These are phyloP conservation scores for Dorcus parallelipipedus DNA, from an alignment of 2,888 invertebrate genomes.

Conservation along the genomic window DNA sequence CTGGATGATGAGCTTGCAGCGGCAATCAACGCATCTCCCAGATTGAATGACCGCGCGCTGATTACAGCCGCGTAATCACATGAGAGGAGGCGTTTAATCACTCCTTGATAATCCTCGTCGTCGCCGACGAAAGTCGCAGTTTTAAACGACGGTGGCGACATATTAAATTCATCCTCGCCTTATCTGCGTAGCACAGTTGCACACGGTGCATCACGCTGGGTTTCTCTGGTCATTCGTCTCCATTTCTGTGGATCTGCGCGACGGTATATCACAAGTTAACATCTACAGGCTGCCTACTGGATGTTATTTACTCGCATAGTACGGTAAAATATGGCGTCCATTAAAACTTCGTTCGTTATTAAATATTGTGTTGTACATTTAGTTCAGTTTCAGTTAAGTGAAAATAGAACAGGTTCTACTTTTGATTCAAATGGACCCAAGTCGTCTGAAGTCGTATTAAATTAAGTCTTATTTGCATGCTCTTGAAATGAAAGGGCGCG, in stretches of 20 bases:
- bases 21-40: conserved; percentile 9
- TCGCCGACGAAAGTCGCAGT: conserved; percentile 7
- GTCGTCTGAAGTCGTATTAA: too few species aligned
- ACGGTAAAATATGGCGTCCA: too few species aligned
- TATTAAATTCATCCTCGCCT: conserved; percentile 7
- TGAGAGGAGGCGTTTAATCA: conserved; percentile 9
- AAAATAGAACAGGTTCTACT: too few species aligned
- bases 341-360: too few species aligned
- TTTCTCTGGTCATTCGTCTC: conserved; percentile 17
- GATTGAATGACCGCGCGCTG: conserved; percentile 1
- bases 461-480: too few species aligned
- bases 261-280: conserved; percentile 10
- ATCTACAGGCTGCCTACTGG: conserved; percentile 3
- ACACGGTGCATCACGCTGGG: not conserved
- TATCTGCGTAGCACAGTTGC: conserved; percentile 17
- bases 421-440: too few species aligned
- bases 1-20: conserved; percentile 4
- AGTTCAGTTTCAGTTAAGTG: too few species aligned
- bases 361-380: too few species aligned
- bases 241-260: conserved; percentile 17
- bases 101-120: conserved; percentile 16
- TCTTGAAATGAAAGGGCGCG: too few species aligned
- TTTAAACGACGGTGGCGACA: conserved; percentile 1
- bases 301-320: not conserved
- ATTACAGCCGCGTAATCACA: conserved; percentile 10